A percentile compares a stretch with the other conserved stretches of the same genome.
Conservation (phyloP, 1,140 invertebrate genomes). For the Uloborus diversus region DNA sequence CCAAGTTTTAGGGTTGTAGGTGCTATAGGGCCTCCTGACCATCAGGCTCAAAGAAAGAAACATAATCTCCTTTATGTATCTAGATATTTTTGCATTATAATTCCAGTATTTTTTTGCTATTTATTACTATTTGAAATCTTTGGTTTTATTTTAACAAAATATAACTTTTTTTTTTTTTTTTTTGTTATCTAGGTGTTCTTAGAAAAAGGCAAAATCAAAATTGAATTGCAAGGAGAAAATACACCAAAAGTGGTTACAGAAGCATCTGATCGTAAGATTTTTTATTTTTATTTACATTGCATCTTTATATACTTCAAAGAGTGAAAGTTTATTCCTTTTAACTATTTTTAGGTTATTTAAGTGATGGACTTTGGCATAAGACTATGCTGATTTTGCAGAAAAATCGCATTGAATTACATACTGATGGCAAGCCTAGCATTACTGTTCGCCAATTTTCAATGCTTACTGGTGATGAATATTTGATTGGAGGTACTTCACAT, state of each 20-base stretch:
- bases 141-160: conserved; percentile 50
- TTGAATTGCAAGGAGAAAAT: conserved; percentile 76
- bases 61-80: too few species aligned
- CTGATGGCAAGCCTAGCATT: conserved; percentile 76
- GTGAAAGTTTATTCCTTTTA: neutral
- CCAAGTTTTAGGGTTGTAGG: too few species aligned
- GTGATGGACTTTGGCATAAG: conserved; percentile 90
- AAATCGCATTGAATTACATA: conserved; percentile 59
- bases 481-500: conserved; percentile 76
- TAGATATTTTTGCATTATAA: too few species aligned
- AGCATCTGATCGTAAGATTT: conserved; percentile 75
- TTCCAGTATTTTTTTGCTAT: conserved; percentile 52
- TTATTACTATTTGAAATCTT: conserved; percentile 58
- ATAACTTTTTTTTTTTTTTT: conserved; percentile 11
- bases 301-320: neutral
- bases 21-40: too few species aligned
- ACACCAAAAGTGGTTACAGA: conserved; percentile 77
- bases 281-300: neutral
- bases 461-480: conserved; percentile 78
- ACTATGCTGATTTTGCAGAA: conserved; percentile 78
- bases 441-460: conserved; percentile 80
- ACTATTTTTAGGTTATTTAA: conserved; percentile 72
- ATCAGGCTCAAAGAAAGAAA: too few species aligned
- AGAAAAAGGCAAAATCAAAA: conserved; percentile 82
- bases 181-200: conserved; percentile 73